Evolutionary conservation across 1,140 invertebrate species (phyloP), one percentile per base, ranked within the genome.

Genomic region (Camponotus vicinus): DNA sequence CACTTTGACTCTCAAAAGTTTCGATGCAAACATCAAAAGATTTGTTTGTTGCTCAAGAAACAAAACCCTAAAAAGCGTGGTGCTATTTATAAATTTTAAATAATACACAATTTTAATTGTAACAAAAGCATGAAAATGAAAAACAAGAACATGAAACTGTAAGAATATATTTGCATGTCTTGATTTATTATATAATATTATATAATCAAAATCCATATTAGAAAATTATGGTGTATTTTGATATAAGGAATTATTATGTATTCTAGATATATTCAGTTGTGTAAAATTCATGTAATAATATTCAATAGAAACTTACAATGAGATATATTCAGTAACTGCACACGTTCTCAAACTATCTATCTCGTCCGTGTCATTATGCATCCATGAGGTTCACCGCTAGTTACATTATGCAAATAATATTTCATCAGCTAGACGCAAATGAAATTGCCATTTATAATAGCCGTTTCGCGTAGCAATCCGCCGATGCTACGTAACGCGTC

Each of bases 381-480:
- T 63, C 57, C 34, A 42, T 34, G 76, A 37, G 42, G 49, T 67
- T 79, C 32, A 67, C 21, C 37, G 52, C 37, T 9, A 49, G 40
- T 61, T 76, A 64, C 11, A 76, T 80, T 80, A 80, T 80, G 37
- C 49, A 80, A 80, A 80, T 70, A 80, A 80, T 70, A 70, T 69
- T 80, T 80, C 64, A 70, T 59, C 37, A 80, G 4, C 15, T 42
- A 8, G 37, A 80, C n/a, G 34, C 42, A 55, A 70, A 66, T 59
- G 66, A 80, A 59, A 80, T 70, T 59, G 64, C 49, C 52, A 70
- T 70, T 80, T 80, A 42, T 70, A 70, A 80, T 55, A 80, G 45
- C 21, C 61, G 21, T 69, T 69, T 69, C 34, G n/a, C 64, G 21
- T 69, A 69, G 32, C 61, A 37, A 67, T 42, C 61, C 32, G 42